A percentile compares a stretch with the other conserved stretches of the same genome.
phyloP scores from a whole-genome alignment of 2,888 invertebrate genomes.

The Plagiodera versicolora region DNA sequence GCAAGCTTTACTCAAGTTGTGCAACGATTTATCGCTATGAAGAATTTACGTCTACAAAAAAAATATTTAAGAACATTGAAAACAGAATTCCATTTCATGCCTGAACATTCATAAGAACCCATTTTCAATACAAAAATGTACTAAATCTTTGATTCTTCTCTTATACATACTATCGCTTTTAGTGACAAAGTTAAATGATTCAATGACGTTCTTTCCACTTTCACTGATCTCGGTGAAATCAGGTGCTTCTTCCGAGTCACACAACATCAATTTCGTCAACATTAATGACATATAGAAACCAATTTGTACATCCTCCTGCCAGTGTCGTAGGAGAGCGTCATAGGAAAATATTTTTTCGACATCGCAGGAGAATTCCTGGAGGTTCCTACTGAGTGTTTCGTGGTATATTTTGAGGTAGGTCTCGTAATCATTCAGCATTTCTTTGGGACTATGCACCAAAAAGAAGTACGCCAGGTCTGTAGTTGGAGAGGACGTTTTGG shows the following conservation, averaged over 20 bases:
- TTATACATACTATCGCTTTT: background rate
- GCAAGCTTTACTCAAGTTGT: too few species aligned
- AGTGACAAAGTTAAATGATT: background rate
- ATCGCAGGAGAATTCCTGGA: constrained; percentile 25
- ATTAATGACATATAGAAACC: constrained; percentile 9
- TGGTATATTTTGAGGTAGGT: constrained; percentile 40
- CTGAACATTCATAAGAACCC: background rate
- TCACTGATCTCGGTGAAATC: background rate
- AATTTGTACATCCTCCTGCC: background rate
- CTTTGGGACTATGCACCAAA: constrained; percentile 38
- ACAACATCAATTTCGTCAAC: constrained; percentile 16
- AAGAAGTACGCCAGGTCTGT: constrained; percentile 43
- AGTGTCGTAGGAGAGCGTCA: background rate
- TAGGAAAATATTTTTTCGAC: constrained; percentile 3
- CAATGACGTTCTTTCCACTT: background rate
- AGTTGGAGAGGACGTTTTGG: constrained; percentile 29
- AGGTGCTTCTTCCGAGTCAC: constrained; percentile 12
- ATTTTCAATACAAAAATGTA: background rate
- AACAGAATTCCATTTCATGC: too few species aligned
- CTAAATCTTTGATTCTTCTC: background rate
- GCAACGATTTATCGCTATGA: too few species aligned
- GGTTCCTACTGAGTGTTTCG: constrained; percentile 32
- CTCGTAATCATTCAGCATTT: constrained; percentile 37
- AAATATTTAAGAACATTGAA: too few species aligned
- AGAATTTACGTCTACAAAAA: too few species aligned